phyloP scores from a whole-genome alignment of 2,113 vertebrate species.

The Hepsetus odoe region DNA sequence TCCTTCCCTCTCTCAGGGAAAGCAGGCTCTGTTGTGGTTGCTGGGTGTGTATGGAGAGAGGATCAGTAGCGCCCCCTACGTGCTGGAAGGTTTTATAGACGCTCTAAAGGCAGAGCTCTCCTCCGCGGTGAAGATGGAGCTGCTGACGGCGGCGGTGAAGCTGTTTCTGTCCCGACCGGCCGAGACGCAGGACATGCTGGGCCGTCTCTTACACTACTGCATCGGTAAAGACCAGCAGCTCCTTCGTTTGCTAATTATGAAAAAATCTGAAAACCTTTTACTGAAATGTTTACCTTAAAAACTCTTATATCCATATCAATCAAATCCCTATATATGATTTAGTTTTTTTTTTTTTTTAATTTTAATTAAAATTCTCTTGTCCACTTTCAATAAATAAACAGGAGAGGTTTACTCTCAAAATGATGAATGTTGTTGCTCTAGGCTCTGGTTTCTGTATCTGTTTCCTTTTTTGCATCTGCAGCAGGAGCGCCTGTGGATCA shows the following conservation, averaged over 20 bases:
- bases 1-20: slow-evolving; percentile 75
- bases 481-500: too few species aligned
- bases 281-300: too few species aligned
- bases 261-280: too few species aligned
- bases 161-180: slow-evolving; percentile 89
- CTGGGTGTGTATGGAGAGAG: slow-evolving; percentile 85
- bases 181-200: slow-evolving; percentile 91
- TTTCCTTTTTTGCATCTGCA: too few species aligned
- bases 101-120: slow-evolving; percentile 80
- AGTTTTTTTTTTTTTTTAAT: too few species aligned
- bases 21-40: slow-evolving; percentile 92
- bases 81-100: slow-evolving; percentile 89
- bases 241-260: neutral
- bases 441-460: too few species aligned
- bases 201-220: slow-evolving; percentile 86
- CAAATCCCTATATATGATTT: too few species aligned
- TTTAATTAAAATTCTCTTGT: too few species aligned
- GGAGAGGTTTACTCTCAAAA: too few species aligned
- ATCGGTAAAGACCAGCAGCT: slow-evolving; percentile 87
- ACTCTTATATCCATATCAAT: too few species aligned
- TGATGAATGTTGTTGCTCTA: too few species aligned
- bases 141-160: slow-evolving; percentile 84
- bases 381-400: too few species aligned
- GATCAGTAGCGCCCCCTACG: slow-evolving; percentile 85
- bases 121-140: slow-evolving; percentile 86